phyloP scores from a whole-genome alignment of 30 jellyfish, hydroid and myxozoan species.

The Nemopilema nomurai region DNA sequence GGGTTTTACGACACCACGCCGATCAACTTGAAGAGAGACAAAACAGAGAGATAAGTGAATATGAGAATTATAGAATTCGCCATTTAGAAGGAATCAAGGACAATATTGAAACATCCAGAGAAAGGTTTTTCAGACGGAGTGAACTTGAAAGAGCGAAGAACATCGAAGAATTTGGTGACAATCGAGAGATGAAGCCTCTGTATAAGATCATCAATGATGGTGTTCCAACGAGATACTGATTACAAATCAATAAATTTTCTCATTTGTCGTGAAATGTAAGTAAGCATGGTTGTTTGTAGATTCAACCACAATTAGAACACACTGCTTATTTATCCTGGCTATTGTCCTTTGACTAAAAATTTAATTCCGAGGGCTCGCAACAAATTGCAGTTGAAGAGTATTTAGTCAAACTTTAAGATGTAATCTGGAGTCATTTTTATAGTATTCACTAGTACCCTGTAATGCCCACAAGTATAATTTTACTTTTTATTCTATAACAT shows the following conservation, averaged over 20 bases:
- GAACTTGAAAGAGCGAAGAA: conserved; percentile 50
- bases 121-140: conserved; percentile 57
- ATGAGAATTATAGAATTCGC: conserved; percentile 36
- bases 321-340: too few relatives aligned
- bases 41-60: conserved; percentile 43
- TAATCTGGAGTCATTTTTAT: too few relatives aligned
- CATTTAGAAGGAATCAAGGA: conserved; percentile 68
- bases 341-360: too few relatives aligned
- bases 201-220: conserved; percentile 74
- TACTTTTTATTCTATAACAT: too few relatives aligned
- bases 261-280: not conserved
- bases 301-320: too few relatives aligned
- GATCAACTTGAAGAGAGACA: conserved; percentile 32
- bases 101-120: conserved; percentile 46
- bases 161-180: conserved; percentile 7
- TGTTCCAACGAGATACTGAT: conserved; percentile 50
- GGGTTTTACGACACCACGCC: conserved; percentile 48
- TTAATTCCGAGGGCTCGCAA: too few relatives aligned
- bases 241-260: too few relatives aligned
- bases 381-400: too few relatives aligned
- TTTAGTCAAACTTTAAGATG: too few relatives aligned
- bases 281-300: too few relatives aligned
- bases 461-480: too few relatives aligned
- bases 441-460: too few relatives aligned
- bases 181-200: conserved; percentile 26